Base-by-base conservation (phyloP, 2,888 invertebrate genomes). In the Nephrotoma flavescens region DNA sequence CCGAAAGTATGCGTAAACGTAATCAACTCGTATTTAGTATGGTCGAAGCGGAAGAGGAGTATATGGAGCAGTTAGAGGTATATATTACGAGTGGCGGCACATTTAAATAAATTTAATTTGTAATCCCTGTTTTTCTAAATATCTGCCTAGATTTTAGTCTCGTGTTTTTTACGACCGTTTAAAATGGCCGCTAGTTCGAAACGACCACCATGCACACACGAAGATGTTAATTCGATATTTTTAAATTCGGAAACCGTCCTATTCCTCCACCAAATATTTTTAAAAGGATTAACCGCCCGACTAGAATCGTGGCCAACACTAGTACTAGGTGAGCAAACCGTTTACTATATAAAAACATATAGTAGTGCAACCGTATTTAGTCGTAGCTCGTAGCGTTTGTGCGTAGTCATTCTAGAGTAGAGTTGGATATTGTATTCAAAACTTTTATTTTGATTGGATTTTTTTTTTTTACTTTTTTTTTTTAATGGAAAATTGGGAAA, bases 221-320 rank as follows among this genome's bases (percentile, higher is more conserved):
- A 98, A 90, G 98, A 98, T 89, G 97, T 98, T 87, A 97, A 97
- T 92, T 97, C 97, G 87, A 97, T 98, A 89, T 98, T 97, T 92
- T 93, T 98, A 88, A 98, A 98, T 92, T 96, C 96, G 90, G 97
- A 98, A 92, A 97, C 97, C 0, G 95, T 98, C 87, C 92, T 98
- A 89, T 98, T 98, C 92, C 93, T 98, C 42, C 97, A 98, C 91
- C 97, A 98, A 92, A 98, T 98, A 89, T 98, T 98, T 92, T 94
- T 97, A 90, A 98, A 98, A 91, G 97, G 97, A 0, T 93, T 98
- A 85, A 97, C 96, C 5, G 97, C 97, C 0, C 93, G 97, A 87
- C 95, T 98, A 94, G 97, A 98, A 91, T 96, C 95, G 88, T 98
- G 98, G 98, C 98, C 98, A 83, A 97, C 97, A 6, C 93, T 98